phyloP scores from a whole-genome alignment of 2,888 invertebrate species.

The Drosophila bunnanda region DNA sequence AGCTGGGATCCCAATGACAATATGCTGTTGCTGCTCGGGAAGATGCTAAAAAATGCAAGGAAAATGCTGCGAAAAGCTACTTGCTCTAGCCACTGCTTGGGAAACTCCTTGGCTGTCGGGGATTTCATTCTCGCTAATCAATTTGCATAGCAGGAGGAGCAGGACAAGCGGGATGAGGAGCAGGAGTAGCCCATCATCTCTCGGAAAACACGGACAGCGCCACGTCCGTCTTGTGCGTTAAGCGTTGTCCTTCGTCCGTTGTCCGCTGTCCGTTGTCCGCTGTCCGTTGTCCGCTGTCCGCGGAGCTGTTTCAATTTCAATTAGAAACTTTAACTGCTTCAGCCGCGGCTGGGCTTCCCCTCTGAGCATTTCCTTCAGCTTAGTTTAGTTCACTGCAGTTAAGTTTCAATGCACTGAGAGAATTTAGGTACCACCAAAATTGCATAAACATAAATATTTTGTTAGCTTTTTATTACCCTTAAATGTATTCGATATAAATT shows the following conservation, averaged over 20 bases:
- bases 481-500: too few relatives aligned
- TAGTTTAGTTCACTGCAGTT: conserved; percentile 24
- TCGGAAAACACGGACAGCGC: background rate
- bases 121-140: conserved; percentile 41
- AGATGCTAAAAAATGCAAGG: conserved; percentile 1
- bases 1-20: conserved; percentile 22
- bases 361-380: conserved; percentile 57
- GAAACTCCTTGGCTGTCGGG: conserved; percentile 10
- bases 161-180: too few relatives aligned
- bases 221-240: conserved; percentile 1
- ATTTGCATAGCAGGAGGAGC: conserved; percentile 36
- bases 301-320: conserved; percentile 74
- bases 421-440: too few relatives aligned
- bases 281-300: conserved; percentile 16
- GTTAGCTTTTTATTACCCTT: too few relatives aligned
- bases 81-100: background rate
- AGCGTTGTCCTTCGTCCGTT: conserved; percentile 22
- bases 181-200: conserved; percentile 5
- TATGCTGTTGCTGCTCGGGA: background rate
- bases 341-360: conserved; percentile 31
- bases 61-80: conserved; percentile 24
- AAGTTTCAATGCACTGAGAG: conserved; percentile 40
- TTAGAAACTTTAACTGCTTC: conserved; percentile 75
- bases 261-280: conserved; percentile 5
- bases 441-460: too few relatives aligned